A percentile compares a stretch with the other conserved stretches of the same genome.
Evolutionary conservation across 2,888 invertebrate species (phyloP).

Genomic region (Xylocampa areola): DNA sequence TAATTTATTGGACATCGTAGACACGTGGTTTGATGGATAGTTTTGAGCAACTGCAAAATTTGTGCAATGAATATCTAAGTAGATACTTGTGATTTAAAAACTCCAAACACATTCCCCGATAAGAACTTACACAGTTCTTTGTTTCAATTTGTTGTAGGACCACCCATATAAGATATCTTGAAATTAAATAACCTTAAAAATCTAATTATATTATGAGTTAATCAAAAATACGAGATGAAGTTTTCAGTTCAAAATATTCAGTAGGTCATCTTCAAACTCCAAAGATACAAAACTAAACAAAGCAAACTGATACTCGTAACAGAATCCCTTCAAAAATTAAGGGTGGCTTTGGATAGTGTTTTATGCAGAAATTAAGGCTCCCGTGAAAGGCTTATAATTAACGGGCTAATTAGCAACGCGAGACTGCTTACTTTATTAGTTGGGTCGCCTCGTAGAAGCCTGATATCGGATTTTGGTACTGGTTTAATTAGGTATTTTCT

Average conservation of each 20-base stretch:
- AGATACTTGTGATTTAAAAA: conserved; percentile 25
- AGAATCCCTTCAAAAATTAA: conserved; percentile 83
- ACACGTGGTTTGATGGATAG: conserved; percentile 49
- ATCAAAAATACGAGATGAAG: not conserved
- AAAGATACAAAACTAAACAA: conserved; percentile 38
- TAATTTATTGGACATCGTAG: conserved; percentile 51
- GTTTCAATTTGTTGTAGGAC: no score
- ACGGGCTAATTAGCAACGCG: conserved; percentile 88
- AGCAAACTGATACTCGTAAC: conserved; percentile 73
- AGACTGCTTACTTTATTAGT: conserved; percentile 86
- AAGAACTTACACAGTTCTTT: no score
- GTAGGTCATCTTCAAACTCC: not conserved
- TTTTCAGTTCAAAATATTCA: not conserved
- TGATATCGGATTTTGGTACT: conserved; percentile 88
- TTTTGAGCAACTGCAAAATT: conserved; percentile 56
- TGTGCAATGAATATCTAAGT: conserved; percentile 51
- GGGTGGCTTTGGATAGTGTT: conserved; percentile 76
- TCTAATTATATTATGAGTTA: not conserved
- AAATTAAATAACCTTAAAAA: conserved; percentile 14
- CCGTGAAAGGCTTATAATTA: conserved; percentile 88
- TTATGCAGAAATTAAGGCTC: conserved; percentile 87
- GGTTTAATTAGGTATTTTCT: conserved; percentile 86
- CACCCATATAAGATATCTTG: no score
- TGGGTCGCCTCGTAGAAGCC: conserved; percentile 79
- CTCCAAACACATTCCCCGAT: conserved; percentile 17